phyloP scores from a whole-genome alignment of 2,113 vertebrate genomes.

The Laticauda colubrina region DNA sequence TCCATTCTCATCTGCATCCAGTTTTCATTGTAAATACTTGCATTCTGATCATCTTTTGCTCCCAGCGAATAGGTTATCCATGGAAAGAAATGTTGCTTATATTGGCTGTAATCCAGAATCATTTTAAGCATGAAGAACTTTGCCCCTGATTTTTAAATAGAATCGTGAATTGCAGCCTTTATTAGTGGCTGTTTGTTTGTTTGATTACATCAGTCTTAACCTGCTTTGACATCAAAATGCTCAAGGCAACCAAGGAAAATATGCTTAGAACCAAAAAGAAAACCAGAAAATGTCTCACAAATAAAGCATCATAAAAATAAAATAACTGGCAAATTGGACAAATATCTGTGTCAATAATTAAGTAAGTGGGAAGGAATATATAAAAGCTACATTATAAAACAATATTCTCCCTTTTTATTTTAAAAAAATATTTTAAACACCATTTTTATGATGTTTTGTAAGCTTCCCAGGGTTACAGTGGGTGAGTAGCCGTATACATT shows the following conservation, averaged over 20 bases:
- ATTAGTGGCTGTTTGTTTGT: background rate
- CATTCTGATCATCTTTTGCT: slow-evolving; percentile 6
- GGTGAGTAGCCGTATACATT: background rate
- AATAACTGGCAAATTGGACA: background rate
- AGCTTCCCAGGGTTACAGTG: background rate
- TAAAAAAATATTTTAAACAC: background rate
- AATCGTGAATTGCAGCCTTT: background rate
- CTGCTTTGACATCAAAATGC: background rate
- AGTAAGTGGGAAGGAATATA: background rate
- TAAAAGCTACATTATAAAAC: background rate
- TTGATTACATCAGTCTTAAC: background rate
- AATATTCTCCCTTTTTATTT: background rate
- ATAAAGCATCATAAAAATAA: background rate
- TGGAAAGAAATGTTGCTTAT: background rate
- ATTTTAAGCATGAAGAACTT: background rate
- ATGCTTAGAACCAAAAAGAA: background rate
- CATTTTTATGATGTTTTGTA: background rate
- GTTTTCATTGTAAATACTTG: background rate
- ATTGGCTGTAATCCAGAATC: background rate
- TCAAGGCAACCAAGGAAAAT: background rate
- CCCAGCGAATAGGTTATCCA: slow-evolving; percentile 3
- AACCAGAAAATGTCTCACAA: background rate
- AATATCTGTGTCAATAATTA: background rate
- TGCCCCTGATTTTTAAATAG: background rate
- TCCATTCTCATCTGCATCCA: background rate